phyloP scores from a whole-genome alignment of 2,888 invertebrate species.

The Aporophyla nigra region DNA sequence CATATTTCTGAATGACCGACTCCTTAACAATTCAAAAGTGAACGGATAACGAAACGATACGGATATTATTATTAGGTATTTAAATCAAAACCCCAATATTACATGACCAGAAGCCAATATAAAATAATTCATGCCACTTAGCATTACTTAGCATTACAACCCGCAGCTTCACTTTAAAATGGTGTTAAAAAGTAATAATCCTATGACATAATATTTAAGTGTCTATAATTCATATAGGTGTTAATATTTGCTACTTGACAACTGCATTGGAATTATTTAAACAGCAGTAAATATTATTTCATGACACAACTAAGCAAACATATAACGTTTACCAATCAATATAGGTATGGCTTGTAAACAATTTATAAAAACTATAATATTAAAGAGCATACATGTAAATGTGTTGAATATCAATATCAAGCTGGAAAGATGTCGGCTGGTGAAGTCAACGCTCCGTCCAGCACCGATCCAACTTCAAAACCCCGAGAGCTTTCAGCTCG shows the following conservation, averaged over 20 bases:
- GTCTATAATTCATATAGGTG: neutral
- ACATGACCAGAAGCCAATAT: neutral
- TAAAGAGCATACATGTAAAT: constrained; percentile 3
- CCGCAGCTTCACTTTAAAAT: neutral
- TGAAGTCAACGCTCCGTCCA: too few species aligned
- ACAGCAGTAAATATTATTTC: constrained; percentile 37
- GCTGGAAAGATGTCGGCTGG: too few species aligned
- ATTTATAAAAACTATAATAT: constrained; percentile 13
- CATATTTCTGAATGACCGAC: too few species aligned
- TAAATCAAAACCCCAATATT: too few species aligned
- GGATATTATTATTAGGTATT: too few species aligned
- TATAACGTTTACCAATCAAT: constrained; percentile 31
- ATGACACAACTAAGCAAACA: constrained; percentile 20
- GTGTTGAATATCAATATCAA: too few species aligned
- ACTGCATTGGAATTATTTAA: constrained; percentile 27
- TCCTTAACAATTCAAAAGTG: too few species aligned
- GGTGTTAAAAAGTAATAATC: neutral
- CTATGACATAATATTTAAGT: neutral
- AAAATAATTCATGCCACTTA: neutral
- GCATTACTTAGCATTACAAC: neutral
- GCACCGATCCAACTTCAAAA: too few species aligned
- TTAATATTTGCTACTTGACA: constrained; percentile 14
- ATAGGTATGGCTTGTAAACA: constrained; percentile 26
- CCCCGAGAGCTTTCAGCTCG: too few species aligned
- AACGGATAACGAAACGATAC: too few species aligned